Percentiles rank a stretch among this genome's conserved stretches.
Evolutionary conservation across 1,140 invertebrate species (phyloP).

Genomic region (Drosophila persimilis): DNA sequence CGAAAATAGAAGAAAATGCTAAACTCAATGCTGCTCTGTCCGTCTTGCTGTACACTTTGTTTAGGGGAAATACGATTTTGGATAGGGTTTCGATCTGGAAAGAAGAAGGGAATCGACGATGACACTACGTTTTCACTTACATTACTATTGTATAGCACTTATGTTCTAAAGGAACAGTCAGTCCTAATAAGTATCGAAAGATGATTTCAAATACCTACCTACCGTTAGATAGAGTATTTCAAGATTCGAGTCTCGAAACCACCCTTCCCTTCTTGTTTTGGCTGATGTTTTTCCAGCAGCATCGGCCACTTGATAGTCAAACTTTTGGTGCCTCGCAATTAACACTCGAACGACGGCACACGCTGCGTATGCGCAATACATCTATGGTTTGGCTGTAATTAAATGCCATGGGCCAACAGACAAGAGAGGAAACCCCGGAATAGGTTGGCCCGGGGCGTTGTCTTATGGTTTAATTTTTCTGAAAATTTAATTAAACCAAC

Average conservation of each 20-base stretch:
- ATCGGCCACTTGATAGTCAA: constrained; percentile 57
- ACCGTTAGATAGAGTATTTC: no score
- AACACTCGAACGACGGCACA: constrained; percentile 62
- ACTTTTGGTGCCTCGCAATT: constrained; percentile 67
- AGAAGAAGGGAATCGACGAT: no score
- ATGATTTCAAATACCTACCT: no score
- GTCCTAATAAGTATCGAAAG: no score
- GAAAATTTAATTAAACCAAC: constrained; percentile 69
- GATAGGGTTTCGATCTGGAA: no score
- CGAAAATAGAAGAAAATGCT: constrained; percentile 34
- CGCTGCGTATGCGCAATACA: constrained; percentile 68
- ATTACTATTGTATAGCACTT: no score
- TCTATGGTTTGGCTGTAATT: constrained; percentile 36
- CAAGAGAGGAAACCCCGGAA: constrained; percentile 5
- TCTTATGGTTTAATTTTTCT: constrained; percentile 55
- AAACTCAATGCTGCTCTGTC: no score
- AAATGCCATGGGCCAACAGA: constrained; percentile 42
- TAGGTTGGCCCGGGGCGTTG: constrained; percentile 42
- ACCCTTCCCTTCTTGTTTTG: background rate
- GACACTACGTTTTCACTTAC: no score
- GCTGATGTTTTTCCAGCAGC: constrained; percentile 43
- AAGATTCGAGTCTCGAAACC: no score
- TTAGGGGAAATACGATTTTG: background rate
- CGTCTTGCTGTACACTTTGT: background rate
- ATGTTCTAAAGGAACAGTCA: no score